Conservation (phyloP, 2,797 vertebrate species). For the Pogonophryne albipinna region DNA sequence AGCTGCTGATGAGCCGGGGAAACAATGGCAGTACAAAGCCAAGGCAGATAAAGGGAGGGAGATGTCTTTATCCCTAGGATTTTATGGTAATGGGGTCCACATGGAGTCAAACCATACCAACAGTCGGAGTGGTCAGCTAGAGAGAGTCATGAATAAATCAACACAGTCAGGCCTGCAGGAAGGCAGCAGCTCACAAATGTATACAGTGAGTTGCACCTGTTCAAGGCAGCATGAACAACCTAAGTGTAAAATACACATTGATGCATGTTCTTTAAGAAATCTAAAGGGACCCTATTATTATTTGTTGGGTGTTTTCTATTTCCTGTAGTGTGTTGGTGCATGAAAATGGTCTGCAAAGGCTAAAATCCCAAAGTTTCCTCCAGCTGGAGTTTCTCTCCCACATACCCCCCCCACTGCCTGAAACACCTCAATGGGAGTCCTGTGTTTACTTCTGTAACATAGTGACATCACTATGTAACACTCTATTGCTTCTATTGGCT, state of each 20-base stretch:
- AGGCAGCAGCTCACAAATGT: slow-evolving; percentile 4
- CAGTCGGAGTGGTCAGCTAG: slow-evolving; percentile 14
- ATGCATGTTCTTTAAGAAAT: not conserved
- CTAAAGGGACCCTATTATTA: too few species aligned
- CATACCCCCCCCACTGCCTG: too few species aligned
- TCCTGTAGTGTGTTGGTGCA: too few species aligned
- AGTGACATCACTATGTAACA: too few species aligned
- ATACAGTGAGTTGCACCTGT: slow-evolving; percentile 6
- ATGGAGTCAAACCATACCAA: slow-evolving; percentile 10
- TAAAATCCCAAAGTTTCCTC: too few species aligned
- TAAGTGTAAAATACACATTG: not conserved
- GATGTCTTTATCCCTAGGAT: slow-evolving; percentile 41
- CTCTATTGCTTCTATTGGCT: too few species aligned
- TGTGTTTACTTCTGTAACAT: too few species aligned
- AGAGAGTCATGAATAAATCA: slow-evolving; percentile 45
- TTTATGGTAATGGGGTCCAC: slow-evolving; percentile 44
- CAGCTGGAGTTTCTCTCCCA: too few species aligned
- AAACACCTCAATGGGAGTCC: too few species aligned
- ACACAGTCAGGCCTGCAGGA: slow-evolving; percentile 9
- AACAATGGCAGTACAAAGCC: slow-evolving; percentile 45
- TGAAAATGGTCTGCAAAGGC: too few species aligned
- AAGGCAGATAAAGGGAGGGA: slow-evolving; percentile 19
- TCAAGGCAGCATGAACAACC: slow-evolving; percentile 4
- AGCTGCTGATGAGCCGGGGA: slow-evolving; percentile 16
- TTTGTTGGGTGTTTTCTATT: too few species aligned